Base-by-base conservation (phyloP, 2,113 vertebrate genomes). In the Dissostichus mawsoni region DNA sequence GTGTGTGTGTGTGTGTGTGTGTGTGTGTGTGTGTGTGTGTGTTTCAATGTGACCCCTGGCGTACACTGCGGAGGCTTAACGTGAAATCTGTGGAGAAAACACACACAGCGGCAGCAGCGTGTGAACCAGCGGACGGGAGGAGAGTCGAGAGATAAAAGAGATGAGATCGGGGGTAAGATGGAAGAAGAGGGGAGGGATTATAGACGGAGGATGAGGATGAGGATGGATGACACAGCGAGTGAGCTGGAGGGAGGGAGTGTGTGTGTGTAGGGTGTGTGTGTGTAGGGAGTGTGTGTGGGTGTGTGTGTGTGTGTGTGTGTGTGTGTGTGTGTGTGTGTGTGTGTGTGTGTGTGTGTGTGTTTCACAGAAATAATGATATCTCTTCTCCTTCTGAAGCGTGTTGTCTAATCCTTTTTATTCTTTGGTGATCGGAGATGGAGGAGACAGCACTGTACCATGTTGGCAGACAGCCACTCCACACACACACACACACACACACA, bases 121-220 rank as follows among this genome's bases (percentile, higher is more conserved):
- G 86, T 86, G 82, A 87, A 85, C 18, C 47, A 68, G 78, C 12
- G 71, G 52, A 78, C 12, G 69, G 48, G 52, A 77, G 83, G 61
- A 79, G 72, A 47, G 68, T 25, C 11, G 69, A 72, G 80, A 79
- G 82, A 90, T 88, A 82, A 88, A 81, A 87, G 76, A 91, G 80
- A 89, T 84, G 76, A 82, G 84, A 91, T 82, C 56, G 74, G 53
- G 83, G 74, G 67, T 76, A 71, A 74, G 65, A 86, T 57, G 74
- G 71, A 71, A 58, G 81, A 50, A 18, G 58, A n/a, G 56, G 33
- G 59, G 67, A 8, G 73, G 83, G 87, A 84, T 82, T 79, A 89
- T 36, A 36, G 76, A 78, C n/a, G 11, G 74, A 72, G 81, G 72
- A 59, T 63, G 36, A 50, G 80, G 74, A 83, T 56, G 87, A 88